Conservation (phyloP, 2,888 invertebrate species). For the Entomobrya multifasciata region DNA sequence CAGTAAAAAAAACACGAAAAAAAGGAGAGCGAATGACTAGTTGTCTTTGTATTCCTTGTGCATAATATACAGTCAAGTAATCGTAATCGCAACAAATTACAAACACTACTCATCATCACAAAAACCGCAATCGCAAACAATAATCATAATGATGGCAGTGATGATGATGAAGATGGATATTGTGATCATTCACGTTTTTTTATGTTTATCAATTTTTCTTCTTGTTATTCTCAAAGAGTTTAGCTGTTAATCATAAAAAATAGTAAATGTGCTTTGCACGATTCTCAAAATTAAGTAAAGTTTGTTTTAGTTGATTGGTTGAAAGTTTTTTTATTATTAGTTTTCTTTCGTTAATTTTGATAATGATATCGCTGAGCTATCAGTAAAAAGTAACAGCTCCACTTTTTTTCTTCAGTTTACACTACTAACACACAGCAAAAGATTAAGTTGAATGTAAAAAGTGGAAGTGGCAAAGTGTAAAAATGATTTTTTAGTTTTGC, state of each 20-base stretch:
- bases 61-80: not conserved
- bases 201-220: not conserved
- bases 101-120: not conserved
- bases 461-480: too few relatives aligned
- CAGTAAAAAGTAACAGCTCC: not conserved
- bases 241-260: not conserved
- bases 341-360: too few relatives aligned
- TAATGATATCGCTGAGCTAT: not conserved
- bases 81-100: not conserved
- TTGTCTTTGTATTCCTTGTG: not conserved
- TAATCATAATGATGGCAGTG: not conserved
- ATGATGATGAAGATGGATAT: too few relatives aligned
- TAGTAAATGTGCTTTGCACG: not conserved
- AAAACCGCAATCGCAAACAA: not conserved
- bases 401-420: not conserved
- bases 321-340: not conserved
- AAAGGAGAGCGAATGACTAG: not conserved
- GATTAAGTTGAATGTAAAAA: too few relatives aligned
- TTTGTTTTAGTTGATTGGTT: not conserved
- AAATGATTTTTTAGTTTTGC: not conserved
- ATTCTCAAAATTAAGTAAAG: too few relatives aligned
- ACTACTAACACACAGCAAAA: not conserved
- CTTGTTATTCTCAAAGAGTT: not conserved
- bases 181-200: too few relatives aligned
- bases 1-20: not conserved